Conservation (phyloP, 2,888 invertebrate genomes). For the Drosophila conformis region DNA sequence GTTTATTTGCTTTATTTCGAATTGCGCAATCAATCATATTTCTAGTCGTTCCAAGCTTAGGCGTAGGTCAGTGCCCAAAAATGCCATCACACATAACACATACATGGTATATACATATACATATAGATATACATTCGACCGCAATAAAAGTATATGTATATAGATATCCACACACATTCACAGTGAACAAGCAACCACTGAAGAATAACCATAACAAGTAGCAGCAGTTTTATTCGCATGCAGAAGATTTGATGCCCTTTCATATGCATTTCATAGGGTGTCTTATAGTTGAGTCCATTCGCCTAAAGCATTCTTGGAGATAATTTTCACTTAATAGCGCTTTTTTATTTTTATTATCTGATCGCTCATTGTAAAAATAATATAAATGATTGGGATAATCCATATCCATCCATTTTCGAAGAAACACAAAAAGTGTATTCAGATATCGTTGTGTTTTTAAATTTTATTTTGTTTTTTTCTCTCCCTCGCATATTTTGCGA, state of each 20-base stretch:
- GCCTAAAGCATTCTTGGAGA: background rate
- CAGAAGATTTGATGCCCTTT: background rate
- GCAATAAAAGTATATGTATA: background rate
- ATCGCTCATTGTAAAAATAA: background rate
- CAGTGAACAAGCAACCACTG: background rate
- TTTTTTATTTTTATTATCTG: background rate
- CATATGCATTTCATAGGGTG: background rate
- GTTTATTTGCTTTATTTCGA: slow-evolving; percentile 5
- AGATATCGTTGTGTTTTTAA: no score
- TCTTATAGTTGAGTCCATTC: background rate
- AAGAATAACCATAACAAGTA: slow-evolving; percentile 5
- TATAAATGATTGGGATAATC: background rate
- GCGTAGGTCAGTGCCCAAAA: slow-evolving; percentile 57
- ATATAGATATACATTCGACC: background rate
- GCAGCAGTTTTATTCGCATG: background rate
- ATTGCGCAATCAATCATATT: slow-evolving; percentile 29
- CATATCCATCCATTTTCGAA: background rate
- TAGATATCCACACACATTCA: background rate
- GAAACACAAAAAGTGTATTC: background rate
- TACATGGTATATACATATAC: background rate
- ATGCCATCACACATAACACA: background rate
- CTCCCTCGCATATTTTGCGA: slow-evolving; percentile 3
- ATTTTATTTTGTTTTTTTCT: background rate
- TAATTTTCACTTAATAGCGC: background rate
- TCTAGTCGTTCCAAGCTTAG: slow-evolving; percentile 8